Evolutionary conservation across 2,113 vertebrate genomes (phyloP).

Genomic region (Oreochromis aureus): DNA sequence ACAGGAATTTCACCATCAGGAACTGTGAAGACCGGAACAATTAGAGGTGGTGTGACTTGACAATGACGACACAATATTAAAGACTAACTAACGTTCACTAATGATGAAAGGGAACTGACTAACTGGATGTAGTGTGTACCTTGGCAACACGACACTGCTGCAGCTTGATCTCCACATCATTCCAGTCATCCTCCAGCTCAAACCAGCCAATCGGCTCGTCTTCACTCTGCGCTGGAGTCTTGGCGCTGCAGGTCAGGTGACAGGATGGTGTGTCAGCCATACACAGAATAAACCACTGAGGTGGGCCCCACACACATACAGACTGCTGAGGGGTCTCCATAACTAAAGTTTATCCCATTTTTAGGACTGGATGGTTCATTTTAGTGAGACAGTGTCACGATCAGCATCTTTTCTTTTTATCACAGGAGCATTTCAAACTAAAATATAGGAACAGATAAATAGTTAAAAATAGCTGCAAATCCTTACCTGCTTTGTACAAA

Average conservation of each 20-base stretch:
- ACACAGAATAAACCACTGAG: not conserved
- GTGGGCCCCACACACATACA: not conserved
- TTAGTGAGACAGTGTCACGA: not conserved
- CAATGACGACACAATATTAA: not conserved
- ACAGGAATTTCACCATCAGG: conserved; percentile 96
- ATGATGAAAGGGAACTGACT: not conserved
- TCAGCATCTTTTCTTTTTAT: not conserved
- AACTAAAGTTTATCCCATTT: not conserved
- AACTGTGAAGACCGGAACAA: conserved; percentile 71
- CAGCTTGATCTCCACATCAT: conserved; percentile 90
- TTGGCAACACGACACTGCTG: conserved; percentile 85
- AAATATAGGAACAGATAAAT: not conserved
- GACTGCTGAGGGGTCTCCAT: not conserved
- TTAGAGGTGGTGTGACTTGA: not conserved
- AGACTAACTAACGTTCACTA: not conserved
- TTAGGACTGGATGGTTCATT: not conserved
- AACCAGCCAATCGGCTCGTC: conserved; percentile 95
- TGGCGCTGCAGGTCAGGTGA: conserved; percentile 47
- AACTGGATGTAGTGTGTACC: conserved; percentile 57
- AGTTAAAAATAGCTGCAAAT: not conserved
- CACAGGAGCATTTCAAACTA: not conserved
- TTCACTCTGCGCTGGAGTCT: conserved; percentile 69
- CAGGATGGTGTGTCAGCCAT: not conserved
- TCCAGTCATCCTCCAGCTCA: conserved; percentile 95
- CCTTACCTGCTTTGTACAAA: conserved; percentile 86